phyloP scores from a whole-genome alignment of 2,113 vertebrate genomes.

The Lophotis ruficrista region DNA sequence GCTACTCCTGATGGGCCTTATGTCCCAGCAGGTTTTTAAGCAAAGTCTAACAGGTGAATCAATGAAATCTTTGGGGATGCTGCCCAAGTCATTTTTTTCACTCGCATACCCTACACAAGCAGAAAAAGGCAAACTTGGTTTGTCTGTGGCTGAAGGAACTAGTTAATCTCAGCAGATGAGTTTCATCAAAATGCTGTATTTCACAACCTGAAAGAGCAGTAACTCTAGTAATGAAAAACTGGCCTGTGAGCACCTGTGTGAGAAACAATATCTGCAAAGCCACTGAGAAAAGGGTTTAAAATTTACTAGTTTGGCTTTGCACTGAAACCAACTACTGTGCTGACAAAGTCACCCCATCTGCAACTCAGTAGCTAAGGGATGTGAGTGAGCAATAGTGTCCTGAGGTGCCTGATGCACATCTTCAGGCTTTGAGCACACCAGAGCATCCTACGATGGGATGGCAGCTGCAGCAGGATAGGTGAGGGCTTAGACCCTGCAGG shows the following conservation, averaged over 20 bases:
- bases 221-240: neutral
- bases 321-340: neutral
- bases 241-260: neutral
- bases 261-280: neutral
- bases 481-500: neutral
- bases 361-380: neutral
- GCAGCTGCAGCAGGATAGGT: neutral
- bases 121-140: neutral
- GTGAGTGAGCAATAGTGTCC: neutral
- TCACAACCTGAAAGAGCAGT: neutral
- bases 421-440: neutral
- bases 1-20: neutral
- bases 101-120: neutral
- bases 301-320: neutral
- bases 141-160: neutral
- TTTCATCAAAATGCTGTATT: neutral
- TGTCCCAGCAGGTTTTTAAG: neutral
- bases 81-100: neutral
- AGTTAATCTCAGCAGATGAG: neutral
- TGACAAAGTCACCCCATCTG: neutral
- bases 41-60: neutral
- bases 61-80: neutral
- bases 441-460: fast-evolving
- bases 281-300: neutral
- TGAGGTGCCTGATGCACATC: neutral